A percentile compares a stretch with the other conserved stretches of the same genome.
phyloP scores from a whole-genome alignment of 1,140 invertebrate genomes.

The Monomorium pharaonis region DNA sequence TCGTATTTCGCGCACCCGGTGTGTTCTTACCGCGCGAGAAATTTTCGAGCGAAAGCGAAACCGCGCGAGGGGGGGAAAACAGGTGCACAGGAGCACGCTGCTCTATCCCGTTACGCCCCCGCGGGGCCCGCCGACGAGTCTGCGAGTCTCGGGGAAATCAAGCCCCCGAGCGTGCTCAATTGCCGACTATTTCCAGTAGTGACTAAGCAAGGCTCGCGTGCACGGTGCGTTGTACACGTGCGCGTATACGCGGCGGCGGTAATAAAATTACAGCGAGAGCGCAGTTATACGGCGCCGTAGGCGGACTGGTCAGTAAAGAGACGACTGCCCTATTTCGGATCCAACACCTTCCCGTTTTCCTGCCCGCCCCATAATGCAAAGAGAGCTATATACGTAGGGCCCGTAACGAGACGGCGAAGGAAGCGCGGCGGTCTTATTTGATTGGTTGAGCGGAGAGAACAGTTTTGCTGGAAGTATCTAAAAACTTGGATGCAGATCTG shows the following conservation, averaged over 20 bases:
- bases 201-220: constrained; percentile 68
- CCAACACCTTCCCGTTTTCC: constrained; percentile 64
- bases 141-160: constrained; percentile 59
- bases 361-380: not conserved
- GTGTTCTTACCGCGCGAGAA: not conserved
- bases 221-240: constrained; percentile 19
- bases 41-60: not conserved
- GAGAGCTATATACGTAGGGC: no score
- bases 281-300: constrained; percentile 76
- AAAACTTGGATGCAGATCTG: no score
- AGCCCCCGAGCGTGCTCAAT: constrained; percentile 52
- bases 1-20: not conserved
- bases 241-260: constrained; percentile 22
- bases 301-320: constrained; percentile 68
- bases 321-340: constrained; percentile 73
- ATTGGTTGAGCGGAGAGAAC: not conserved
- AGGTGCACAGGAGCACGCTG: not conserved
- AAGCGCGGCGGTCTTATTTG: not conserved
- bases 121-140: constrained; percentile 11
- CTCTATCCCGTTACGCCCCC: constrained; percentile 5
- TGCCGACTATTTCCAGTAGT: constrained; percentile 75
- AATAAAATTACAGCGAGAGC: constrained; percentile 58
- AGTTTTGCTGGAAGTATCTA: no score
- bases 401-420: not conserved
- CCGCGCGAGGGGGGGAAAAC: not conserved